These are phyloP conservation scores for Heloderma charlesbogerti DNA, from an alignment of 2,113 vertebrate genomes.

Conservation along the genomic window DNA sequence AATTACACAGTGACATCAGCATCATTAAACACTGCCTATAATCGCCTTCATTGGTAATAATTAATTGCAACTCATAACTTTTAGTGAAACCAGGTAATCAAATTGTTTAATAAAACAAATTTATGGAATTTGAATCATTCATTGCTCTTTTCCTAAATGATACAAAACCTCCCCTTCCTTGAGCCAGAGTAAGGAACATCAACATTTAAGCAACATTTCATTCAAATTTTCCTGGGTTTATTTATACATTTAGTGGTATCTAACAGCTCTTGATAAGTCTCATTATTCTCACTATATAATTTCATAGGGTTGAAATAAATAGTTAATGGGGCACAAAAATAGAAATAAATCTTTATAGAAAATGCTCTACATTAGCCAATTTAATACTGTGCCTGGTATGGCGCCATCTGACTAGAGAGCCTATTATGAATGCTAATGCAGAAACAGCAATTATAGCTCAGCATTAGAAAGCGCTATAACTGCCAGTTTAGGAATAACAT, in stretches of 20 bases:
- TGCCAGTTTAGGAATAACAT: not conserved
- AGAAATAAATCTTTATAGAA: not conserved
- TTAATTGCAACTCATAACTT: not conserved
- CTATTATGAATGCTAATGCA: not conserved
- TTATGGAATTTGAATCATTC: not conserved
- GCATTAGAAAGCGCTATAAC: not conserved
- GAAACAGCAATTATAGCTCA: constrained; percentile 7
- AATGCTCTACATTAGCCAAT: constrained; percentile 11
- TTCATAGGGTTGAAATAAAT: constrained; percentile 13
- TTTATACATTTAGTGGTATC: not conserved
- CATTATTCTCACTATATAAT: constrained; percentile 10
- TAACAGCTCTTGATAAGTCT: constrained; percentile 3
- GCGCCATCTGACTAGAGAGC: not conserved
- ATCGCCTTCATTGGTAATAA: constrained; percentile 13
- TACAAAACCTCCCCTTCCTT: not conserved
- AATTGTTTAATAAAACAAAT: not conserved
- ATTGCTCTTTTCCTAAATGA: fast-evolving
- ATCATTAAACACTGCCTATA: not conserved
- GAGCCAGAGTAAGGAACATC: not conserved
- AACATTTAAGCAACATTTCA: not conserved
- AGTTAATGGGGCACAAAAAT: not conserved
- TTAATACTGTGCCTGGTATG: not conserved
- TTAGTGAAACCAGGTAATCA: constrained; percentile 8
- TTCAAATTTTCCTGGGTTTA: not conserved
- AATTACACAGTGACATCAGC: not conserved